Conservation (phyloP, 2,113 vertebrate species). For the Psettodes erumei region DNA sequence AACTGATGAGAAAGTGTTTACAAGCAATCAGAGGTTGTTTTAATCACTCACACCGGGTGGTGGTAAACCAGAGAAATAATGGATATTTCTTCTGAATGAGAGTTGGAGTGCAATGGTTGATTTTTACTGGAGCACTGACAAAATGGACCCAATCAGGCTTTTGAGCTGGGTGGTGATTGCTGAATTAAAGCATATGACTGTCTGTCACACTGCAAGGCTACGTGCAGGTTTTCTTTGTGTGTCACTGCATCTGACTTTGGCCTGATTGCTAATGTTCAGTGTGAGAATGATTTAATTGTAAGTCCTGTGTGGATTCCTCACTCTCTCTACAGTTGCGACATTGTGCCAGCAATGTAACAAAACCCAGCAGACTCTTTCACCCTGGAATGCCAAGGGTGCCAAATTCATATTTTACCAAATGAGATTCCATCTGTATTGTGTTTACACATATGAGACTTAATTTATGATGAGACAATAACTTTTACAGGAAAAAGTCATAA, state of each 20-base stretch:
- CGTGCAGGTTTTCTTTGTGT: conserved; percentile 42
- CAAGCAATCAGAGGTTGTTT: conserved; percentile 57
- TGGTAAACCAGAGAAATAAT: conserved; percentile 50
- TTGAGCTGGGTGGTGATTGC: conserved; percentile 48
- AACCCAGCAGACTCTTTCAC: not conserved
- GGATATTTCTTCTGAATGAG: conserved; percentile 35
- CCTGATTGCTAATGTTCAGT: conserved; percentile 54
- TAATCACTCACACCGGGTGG: conserved; percentile 38
- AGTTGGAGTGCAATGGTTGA: conserved; percentile 30
- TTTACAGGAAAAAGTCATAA: conserved; percentile 5
- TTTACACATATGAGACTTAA: conserved; percentile 31
- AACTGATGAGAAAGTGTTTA: conserved; percentile 66
- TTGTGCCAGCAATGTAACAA: not conserved
- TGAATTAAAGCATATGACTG: conserved; percentile 57
- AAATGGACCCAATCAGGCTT: conserved; percentile 64
- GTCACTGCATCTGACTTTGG: conserved; percentile 50
- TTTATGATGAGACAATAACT: conserved; percentile 34
- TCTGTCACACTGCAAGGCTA: conserved; percentile 57
- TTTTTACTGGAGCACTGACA: conserved; percentile 40
- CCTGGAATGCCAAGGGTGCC: not conserved
- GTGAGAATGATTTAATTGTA: conserved; percentile 51
- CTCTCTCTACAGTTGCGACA: not conserved
- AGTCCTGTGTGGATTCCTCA: conserved; percentile 39
- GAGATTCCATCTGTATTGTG: not conserved
- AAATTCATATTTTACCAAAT: conserved; percentile 23